Evolutionary conservation across 2,797 vertebrate genomes (phyloP), one percentile per base, ranked within the genome.

Genomic region (Zonotrichia albicollis): DNA sequence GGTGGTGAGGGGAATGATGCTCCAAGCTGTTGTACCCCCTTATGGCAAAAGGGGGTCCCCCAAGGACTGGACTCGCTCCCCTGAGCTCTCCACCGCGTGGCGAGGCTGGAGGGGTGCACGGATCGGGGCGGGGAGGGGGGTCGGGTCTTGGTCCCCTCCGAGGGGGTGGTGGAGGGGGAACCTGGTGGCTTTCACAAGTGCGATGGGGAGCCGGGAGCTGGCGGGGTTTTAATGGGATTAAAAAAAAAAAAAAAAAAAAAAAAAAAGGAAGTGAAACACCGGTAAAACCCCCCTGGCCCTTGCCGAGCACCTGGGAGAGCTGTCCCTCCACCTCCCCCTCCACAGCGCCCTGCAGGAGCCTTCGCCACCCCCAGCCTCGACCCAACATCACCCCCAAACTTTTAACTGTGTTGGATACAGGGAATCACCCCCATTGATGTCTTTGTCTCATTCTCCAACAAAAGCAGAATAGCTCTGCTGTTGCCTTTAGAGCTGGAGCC

Each of bases 391-490:
- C 40, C 36, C 54, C 25, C 36, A 54, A 64, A 89, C 75, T 94
- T 96, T 89, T 90, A 85, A 93, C 91, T 30, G n/a, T 3, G 13
- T 84, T 90, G 87, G 78, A 93, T 94, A 95, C 93, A 87, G 84
- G 93, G 94, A 90, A 84, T 72, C 38, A 2, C 50, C 77, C 88
- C 36, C 58, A 13, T 46, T 87, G 77, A 93, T 67, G 9, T 83
- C 53, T 95, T 91, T 89, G 84, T 95, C 89, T 96, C 86, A 90
- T 58, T 91, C 62, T 84, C 62, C 92, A 93, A 88, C 74, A 62
- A 61, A 79, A 91, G 85, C 90, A 94, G 95, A 91, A 75, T 84
- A 87, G 72, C 75, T 95, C 93, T 96, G 94, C 90, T 84, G 77
- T 86, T 93, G 89, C 55, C 83, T 90, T 80, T 70, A 80, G 91